Evolutionary conservation across 2,113 vertebrate species (phyloP).

Genomic region (Zingel zingel): DNA sequence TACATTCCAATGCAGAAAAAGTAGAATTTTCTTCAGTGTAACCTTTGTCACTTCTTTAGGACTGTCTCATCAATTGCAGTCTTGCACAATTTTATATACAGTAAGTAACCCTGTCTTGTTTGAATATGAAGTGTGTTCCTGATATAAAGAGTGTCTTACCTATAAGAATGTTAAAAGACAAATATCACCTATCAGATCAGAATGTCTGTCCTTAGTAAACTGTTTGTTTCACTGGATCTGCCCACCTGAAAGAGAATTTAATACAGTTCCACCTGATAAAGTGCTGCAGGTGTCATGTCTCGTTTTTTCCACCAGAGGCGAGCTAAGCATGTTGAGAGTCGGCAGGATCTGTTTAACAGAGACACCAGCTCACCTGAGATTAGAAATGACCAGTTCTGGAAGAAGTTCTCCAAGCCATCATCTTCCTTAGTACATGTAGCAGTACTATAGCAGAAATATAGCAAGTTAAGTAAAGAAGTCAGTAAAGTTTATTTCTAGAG

Average conservation of each 20-base stretch:
- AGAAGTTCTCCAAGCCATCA: background rate
- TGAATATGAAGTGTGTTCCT: background rate
- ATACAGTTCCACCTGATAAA: background rate
- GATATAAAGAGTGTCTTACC: background rate
- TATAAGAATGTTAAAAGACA: background rate
- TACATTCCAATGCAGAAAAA: background rate
- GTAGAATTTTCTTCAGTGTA: background rate
- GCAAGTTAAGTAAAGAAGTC: no score
- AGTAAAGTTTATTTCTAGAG: no score
- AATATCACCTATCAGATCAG: background rate
- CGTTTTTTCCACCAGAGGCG: slow-evolving; percentile 38
- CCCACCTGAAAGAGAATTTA: background rate
- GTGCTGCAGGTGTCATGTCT: slow-evolving; percentile 16
- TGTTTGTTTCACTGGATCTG: background rate
- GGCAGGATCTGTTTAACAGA: background rate
- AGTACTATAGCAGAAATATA: background rate
- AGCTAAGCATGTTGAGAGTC: background rate
- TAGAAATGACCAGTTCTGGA: no score
- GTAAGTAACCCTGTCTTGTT: background rate
- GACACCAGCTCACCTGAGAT: background rate
- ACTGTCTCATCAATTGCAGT: slow-evolving; percentile 21
- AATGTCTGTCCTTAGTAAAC: slow-evolving; percentile 1
- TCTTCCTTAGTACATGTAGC: background rate
- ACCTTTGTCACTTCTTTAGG: background rate
- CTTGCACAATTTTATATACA: slow-evolving; percentile 51